Evolutionary conservation across 1,140 invertebrate genomes (phyloP).

Genomic region (Holotrichia oblita): DNA sequence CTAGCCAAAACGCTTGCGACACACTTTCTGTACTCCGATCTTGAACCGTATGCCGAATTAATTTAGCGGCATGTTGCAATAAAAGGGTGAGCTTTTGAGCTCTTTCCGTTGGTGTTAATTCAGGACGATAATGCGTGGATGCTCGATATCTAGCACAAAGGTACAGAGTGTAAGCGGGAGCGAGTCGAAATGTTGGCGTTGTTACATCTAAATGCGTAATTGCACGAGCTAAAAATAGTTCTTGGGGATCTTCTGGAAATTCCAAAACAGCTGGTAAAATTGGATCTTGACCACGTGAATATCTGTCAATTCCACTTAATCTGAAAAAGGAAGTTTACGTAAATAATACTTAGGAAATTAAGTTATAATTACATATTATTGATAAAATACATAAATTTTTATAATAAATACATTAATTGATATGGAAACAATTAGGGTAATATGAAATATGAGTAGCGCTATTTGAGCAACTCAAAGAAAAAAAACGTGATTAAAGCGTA

Average conservation of each 20-base stretch:
- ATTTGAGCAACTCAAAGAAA: too few relatives aligned
- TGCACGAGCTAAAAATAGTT: conserved; percentile 86
- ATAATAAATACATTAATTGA: too few relatives aligned
- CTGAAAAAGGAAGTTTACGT: conserved; percentile 44
- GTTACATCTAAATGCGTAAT: conserved; percentile 89
- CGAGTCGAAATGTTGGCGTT: conserved; percentile 85
- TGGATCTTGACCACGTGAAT: conserved; percentile 79
- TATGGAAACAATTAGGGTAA: too few relatives aligned
- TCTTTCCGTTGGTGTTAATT: conserved; percentile 89
- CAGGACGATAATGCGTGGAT: conserved; percentile 91
- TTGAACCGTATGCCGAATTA: conserved; percentile 51
- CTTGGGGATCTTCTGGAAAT: conserved; percentile 93
- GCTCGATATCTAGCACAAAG: conserved; percentile 91
- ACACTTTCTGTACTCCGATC: conserved; percentile 79
- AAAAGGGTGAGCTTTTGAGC: conserved; percentile 89
- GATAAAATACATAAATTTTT: neutral
- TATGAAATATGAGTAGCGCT: too few relatives aligned
- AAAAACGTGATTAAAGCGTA: too few relatives aligned
- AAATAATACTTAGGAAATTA: neutral
- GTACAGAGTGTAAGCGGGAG: conserved; percentile 95
- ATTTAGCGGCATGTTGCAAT: conserved; percentile 83
- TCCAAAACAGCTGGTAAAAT: conserved; percentile 94
- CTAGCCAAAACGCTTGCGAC: conserved; percentile 94
- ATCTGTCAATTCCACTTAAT: conserved; percentile 56
- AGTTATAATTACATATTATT: neutral